Evolutionary conservation across 2,888 invertebrate species (phyloP).

Genomic region (Tortricodes alternella): DNA sequence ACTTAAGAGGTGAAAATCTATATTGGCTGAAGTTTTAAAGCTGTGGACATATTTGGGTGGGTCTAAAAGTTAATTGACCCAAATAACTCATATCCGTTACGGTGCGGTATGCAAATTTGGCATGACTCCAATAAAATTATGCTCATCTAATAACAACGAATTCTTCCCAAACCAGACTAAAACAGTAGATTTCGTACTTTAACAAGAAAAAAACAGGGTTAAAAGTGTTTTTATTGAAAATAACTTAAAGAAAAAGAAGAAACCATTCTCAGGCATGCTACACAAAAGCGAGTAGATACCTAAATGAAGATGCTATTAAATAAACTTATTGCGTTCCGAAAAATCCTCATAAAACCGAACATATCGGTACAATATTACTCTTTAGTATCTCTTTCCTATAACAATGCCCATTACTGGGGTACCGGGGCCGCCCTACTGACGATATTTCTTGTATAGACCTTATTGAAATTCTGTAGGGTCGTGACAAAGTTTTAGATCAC

Average conservation of each 20-base stretch:
- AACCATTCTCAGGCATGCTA: conserved; percentile 12
- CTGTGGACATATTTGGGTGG: too few species aligned
- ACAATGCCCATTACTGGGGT: conserved; percentile 51
- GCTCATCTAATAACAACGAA: too few species aligned
- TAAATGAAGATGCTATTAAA: conserved; percentile 63
- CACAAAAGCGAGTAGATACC: conserved; percentile 23
- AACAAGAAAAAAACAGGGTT: too few species aligned
- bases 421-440: conserved; percentile 47
- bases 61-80: too few species aligned
- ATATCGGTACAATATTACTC: conserved; percentile 54
- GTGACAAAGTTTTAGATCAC: conserved; percentile 60
- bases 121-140: too few species aligned
- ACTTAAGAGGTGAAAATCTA: too few species aligned
- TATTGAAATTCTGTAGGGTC: conserved; percentile 74
- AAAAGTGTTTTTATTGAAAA: background rate
- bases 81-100: too few species aligned
- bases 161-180: background rate
- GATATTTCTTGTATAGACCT: conserved; percentile 67
- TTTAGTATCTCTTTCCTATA: conserved; percentile 57
- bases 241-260: background rate
- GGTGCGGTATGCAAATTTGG: too few species aligned
- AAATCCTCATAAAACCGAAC: conserved; percentile 71
- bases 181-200: background rate
- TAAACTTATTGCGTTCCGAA: conserved; percentile 65
- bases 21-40: too few species aligned